Percentiles rank a stretch among this genome's conserved stretches.
phyloP scores from a whole-genome alignment of 2,113 vertebrate genomes.

The Saccopteryx leptura region DNA sequence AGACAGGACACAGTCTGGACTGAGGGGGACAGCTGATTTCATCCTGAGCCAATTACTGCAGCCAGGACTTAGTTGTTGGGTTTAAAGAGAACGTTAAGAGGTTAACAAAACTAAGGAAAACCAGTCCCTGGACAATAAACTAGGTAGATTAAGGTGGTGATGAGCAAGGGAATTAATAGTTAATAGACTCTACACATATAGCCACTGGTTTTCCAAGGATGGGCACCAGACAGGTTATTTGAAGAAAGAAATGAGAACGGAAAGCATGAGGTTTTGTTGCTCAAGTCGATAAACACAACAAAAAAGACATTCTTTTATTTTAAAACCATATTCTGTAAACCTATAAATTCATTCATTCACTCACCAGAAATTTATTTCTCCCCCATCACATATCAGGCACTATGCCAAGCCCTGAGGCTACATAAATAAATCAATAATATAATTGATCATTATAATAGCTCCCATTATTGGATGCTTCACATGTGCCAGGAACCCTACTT shows the following conservation, averaged over 20 bases:
- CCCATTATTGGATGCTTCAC: slow-evolving; percentile 48
- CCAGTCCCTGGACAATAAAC: background rate
- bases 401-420: slow-evolving; percentile 26
- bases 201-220: background rate
- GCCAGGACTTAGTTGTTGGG: background rate
- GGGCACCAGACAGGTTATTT: background rate
- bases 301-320: slow-evolving; percentile 49
- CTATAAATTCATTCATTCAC: slow-evolving; percentile 66
- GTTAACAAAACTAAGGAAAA: slow-evolving; percentile 1
- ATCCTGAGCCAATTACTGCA: background rate
- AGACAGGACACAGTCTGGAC: background rate
- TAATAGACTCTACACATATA: background rate
- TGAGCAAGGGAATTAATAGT: background rate
- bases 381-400: slow-evolving; percentile 13
- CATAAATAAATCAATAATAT: slow-evolving; percentile 70
- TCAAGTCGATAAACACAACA: background rate
- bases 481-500: slow-evolving; percentile 43
- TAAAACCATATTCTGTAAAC: slow-evolving; percentile 4
- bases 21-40: background rate
- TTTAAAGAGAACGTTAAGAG: background rate
- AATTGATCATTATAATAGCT: slow-evolving; percentile 71
- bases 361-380: slow-evolving; percentile 61
- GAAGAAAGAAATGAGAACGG: background rate
- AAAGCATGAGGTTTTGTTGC: background rate
- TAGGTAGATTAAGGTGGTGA: background rate